Evolutionary conservation across 2,113 vertebrate species (phyloP).

Genomic region (Holacanthus passer): DNA sequence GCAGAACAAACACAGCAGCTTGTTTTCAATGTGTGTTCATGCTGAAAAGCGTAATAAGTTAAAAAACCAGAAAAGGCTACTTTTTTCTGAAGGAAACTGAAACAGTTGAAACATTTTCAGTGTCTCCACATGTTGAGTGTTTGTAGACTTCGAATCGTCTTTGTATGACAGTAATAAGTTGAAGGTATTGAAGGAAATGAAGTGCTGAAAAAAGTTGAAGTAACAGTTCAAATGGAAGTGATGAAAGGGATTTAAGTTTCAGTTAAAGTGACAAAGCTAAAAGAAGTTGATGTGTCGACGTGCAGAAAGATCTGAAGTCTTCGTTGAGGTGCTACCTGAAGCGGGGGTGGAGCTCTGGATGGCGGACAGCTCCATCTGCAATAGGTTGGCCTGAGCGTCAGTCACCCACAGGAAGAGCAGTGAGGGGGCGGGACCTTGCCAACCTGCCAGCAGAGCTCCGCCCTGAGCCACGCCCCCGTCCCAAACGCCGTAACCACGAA

Average conservation of each 20-base stretch:
- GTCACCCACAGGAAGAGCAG: slow-evolving; percentile 83
- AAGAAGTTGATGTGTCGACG: too few species aligned
- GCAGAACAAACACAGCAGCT: not conserved
- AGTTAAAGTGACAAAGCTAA: too few species aligned
- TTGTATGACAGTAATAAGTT: too few species aligned
- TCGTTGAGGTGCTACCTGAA: slow-evolving; percentile 25
- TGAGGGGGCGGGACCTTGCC: slow-evolving; percentile 73
- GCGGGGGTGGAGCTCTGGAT: slow-evolving; percentile 23
- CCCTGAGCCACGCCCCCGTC: slow-evolving; percentile 69
- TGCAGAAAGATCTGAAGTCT: too few species aligned
- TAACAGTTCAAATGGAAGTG: too few species aligned
- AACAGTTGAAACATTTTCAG: too few species aligned
- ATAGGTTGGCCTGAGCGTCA: slow-evolving; percentile 75
- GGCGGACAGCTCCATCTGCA: slow-evolving; percentile 74
- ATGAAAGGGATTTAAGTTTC: too few species aligned
- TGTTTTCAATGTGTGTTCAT: not conserved
- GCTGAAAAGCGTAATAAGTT: too few species aligned
- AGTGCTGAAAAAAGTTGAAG: too few species aligned
- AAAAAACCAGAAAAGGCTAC: not conserved
- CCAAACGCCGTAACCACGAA: slow-evolving; percentile 80
- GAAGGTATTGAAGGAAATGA: too few species aligned
- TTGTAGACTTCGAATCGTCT: too few species aligned
- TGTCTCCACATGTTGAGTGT: too few species aligned
- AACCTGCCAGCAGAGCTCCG: slow-evolving; percentile 51
- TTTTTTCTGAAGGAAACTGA: not conserved